Base-by-base conservation (phyloP, 2,113 vertebrate species). In the Gobiocypris rarus region DNA sequence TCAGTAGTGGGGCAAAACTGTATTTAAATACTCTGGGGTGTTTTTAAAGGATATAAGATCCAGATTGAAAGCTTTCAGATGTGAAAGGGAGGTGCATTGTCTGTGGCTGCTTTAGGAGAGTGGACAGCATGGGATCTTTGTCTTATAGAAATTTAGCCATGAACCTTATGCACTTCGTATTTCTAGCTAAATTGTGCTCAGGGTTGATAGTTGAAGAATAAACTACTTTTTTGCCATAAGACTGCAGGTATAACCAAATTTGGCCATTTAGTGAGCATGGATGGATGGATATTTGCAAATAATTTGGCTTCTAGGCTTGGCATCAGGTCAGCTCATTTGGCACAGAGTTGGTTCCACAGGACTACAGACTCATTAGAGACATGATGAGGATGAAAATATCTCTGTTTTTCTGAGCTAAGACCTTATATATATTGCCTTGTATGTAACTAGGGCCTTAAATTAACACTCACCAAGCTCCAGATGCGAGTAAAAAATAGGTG, bases 271-370 rank as follows among this genome's bases (percentile, higher is more conserved):
- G 26, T 56, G 3, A 74, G 24, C 41, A 76, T 14, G 50, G 24
- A 56, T 76, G 50, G 50, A 76, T 75, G 24, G 24, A 28, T 26
- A 28, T 48, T 45, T 50, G 71, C 45, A 75, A 24, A 75, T 76
- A 52, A 76, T 38, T 74, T 52, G 48, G 24, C 74, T 56, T 34
- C 17, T 5, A 54, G 74, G 50, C 28, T 76, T 76, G 74, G 48
- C 48, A 34, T 52, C 24, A 56, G 50, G 28, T 56, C 26, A 76
- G 50, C 34, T 54, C 19, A 54, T 50, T 50, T 75, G 71, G 45
- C 71, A 19, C 24, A 75, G 45, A 50, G 71, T 50, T 50, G 67
- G 38, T 70, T 70, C 38, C 67, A 43, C 19, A 38, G 65, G 17
- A 19, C 3, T 22, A 45, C 24, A 73, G 22, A 54, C 48, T 54